These are phyloP conservation scores for Leptinotarsa peninsularis DNA, from an alignment of 2,888 invertebrate genomes.

Conservation along the genomic window DNA sequence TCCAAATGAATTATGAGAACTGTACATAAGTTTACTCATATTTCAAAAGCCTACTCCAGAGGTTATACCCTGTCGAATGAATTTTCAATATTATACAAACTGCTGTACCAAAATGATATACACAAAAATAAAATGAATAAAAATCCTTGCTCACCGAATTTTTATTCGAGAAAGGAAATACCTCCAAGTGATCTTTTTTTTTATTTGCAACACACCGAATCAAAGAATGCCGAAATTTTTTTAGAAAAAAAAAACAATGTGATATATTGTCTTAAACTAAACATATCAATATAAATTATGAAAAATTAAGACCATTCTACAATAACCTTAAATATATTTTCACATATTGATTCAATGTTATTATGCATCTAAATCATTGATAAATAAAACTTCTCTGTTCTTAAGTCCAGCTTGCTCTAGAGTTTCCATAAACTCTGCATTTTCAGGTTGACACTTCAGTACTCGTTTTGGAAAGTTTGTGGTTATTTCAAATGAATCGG, in stretches of 20 bases:
- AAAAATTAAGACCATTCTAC: conserved; percentile 25
- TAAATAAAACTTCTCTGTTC: conserved; percentile 91
- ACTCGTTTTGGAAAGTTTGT: conserved; percentile 94
- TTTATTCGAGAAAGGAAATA: no score
- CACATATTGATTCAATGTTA: background rate
- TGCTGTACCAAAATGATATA: no score
- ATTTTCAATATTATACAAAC: no score
- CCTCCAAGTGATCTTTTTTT: background rate
- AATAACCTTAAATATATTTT: conserved; percentile 12
- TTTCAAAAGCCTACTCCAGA: no score
- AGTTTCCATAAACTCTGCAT: conserved; percentile 68
- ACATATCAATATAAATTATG: conserved; percentile 31
- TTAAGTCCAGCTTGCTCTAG: conserved; percentile 85
- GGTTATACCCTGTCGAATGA: no score
- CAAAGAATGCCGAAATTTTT: background rate
- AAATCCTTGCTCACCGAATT: no score
- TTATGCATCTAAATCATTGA: conserved; percentile 90
- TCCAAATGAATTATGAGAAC: no score
- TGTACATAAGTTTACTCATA: no score
- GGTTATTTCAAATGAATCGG: conserved; percentile 93
- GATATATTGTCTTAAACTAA: conserved; percentile 38
- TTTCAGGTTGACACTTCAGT: conserved; percentile 73
- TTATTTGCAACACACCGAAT: background rate
- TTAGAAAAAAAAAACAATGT: background rate
- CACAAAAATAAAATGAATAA: no score